These are phyloP conservation scores for Betta splendens DNA, from an alignment of 2,797 vertebrate species.

Conservation along the genomic window DNA sequence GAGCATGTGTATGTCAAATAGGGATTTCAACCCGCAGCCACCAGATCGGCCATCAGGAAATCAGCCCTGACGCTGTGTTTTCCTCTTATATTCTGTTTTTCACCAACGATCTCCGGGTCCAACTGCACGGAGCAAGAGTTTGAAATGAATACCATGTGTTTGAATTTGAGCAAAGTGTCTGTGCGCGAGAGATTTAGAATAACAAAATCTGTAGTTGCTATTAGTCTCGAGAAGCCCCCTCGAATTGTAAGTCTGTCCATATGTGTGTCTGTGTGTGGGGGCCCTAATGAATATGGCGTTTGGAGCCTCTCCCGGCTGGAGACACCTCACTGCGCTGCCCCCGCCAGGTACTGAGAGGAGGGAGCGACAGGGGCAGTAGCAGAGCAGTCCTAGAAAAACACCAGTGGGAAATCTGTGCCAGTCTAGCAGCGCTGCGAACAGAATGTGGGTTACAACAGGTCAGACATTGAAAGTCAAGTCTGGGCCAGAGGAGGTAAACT, in stretches of 20 bases:
- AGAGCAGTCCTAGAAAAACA: slow-evolving; percentile 71
- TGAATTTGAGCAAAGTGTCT: slow-evolving; percentile 58
- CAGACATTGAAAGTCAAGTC: slow-evolving; percentile 89
- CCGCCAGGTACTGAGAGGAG: slow-evolving; percentile 55
- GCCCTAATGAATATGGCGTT: slow-evolving; percentile 65
- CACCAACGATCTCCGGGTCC: slow-evolving; percentile 71
- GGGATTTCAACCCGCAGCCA: slow-evolving; percentile 61
- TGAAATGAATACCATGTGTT: slow-evolving; percentile 81
- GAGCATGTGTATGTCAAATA: slow-evolving; percentile 24
- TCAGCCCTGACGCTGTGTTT: slow-evolving; percentile 73
- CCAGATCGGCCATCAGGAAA: slow-evolving; percentile 76
- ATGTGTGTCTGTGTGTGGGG: slow-evolving; percentile 28
- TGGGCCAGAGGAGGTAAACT: slow-evolving; percentile 85
- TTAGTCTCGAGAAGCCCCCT: slow-evolving; percentile 74
- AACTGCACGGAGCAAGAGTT: slow-evolving; percentile 56
- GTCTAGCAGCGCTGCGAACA: slow-evolving; percentile 73
- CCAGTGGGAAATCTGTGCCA: slow-evolving; percentile 74
- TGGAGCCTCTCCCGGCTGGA: slow-evolving; percentile 48
- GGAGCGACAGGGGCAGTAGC: slow-evolving; percentile 41
- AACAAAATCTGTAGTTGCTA: slow-evolving; percentile 81
- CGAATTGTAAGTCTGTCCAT: slow-evolving; percentile 49
- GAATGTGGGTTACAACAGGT: slow-evolving; percentile 86
- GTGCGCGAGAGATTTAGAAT: slow-evolving; percentile 71
- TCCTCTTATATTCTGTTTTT: slow-evolving; percentile 78
- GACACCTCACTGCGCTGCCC: slow-evolving; percentile 57